These are phyloP conservation scores for Aporophyla lueneburgensis DNA, from an alignment of 2,888 invertebrate species.

Conservation along the genomic window DNA sequence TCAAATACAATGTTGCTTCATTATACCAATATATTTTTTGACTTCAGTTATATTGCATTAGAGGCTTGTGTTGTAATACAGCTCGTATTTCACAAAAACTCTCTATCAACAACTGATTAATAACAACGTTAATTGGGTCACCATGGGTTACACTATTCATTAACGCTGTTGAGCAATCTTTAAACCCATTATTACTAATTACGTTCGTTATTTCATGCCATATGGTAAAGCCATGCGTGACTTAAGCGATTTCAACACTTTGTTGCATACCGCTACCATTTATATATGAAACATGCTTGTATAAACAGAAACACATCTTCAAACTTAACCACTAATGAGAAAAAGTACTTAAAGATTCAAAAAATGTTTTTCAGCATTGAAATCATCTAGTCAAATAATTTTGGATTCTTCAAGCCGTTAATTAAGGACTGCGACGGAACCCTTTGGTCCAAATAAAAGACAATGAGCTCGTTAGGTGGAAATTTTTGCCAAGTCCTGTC, in stretches of 20 bases:
- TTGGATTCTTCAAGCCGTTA: conserved; percentile 45
- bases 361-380: conserved; percentile 3
- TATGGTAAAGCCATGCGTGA: conserved; percentile 58
- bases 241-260: conserved; percentile 51
- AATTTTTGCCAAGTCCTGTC: conserved; percentile 74
- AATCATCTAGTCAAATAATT: conserved; percentile 31
- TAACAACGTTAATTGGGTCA: conserved; percentile 52
- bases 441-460: conserved; percentile 85
- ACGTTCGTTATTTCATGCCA: conserved; percentile 57
- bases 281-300: conserved; percentile 23
- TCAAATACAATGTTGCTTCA: background rate
- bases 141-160: conserved; percentile 51
- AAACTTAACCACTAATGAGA: background rate
- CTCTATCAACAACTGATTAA: conserved; percentile 40
- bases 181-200: conserved; percentile 59
- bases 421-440: conserved; percentile 70
- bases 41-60: background rate
- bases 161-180: conserved; percentile 59
- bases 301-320: conserved; percentile 14
- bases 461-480: conserved; percentile 86
- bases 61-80: background rate
- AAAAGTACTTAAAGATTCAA: background rate
- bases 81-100: background rate
- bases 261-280: conserved; percentile 20
- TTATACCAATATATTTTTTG: background rate